Percentiles rank a stretch among this genome's conserved stretches.
These are phyloP conservation scores for Amazonetta brasiliensis DNA, from an alignment of 2,797 vertebrate species.

Conservation along the genomic window DNA sequence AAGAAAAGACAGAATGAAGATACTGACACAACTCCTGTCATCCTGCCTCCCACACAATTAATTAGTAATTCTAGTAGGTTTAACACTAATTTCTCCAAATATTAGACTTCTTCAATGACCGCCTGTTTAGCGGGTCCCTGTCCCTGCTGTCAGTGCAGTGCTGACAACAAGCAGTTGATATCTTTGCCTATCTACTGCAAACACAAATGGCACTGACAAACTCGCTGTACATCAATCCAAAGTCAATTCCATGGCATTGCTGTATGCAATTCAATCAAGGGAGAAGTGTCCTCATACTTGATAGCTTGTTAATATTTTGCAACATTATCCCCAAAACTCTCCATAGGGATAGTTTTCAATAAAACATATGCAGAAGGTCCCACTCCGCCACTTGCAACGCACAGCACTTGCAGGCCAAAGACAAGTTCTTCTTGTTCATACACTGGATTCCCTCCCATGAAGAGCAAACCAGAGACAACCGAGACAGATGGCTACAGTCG, in stretches of 20 bases:
- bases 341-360: neutral
- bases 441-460: neutral
- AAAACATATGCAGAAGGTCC: neutral
- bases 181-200: neutral
- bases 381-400: neutral
- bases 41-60: neutral
- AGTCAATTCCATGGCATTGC: neutral
- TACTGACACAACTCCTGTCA: neutral
- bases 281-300: neutral
- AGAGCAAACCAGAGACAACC: neutral
- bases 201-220: neutral
- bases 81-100: neutral
- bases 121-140: neutral
- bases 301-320: neutral
- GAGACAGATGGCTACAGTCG: neutral
- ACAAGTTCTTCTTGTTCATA: neutral
- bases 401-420: fast-evolving
- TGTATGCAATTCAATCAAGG: neutral
- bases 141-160: neutral
- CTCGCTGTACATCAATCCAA: neutral
- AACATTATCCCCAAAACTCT: neutral
- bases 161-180: neutral
- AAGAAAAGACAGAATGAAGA: neutral
- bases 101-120: neutral
- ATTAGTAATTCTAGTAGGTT: neutral